A percentile compares a stretch with the other conserved stretches of the same genome.
These are phyloP conservation scores for Onychomys arenicola DNA, from an alignment of 2,797 vertebrate genomes.

Conservation along the genomic window DNA sequence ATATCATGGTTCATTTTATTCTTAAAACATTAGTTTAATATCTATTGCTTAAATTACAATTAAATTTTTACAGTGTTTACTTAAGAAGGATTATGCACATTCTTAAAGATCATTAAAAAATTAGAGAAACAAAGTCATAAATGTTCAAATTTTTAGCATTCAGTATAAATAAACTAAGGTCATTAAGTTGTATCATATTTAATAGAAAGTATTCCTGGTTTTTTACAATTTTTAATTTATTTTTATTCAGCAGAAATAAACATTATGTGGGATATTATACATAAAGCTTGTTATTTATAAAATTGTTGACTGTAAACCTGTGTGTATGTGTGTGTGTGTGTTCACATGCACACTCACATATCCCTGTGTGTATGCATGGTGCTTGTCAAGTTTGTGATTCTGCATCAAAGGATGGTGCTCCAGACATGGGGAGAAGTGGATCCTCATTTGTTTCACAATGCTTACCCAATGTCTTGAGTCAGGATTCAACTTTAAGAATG, in stretches of 20 bases:
- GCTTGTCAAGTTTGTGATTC: not conserved
- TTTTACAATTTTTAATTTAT: conserved; percentile 16
- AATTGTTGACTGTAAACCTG: not conserved
- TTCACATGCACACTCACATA: too few species aligned
- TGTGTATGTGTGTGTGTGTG: not conserved
- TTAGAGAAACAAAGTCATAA: conserved; percentile 42
- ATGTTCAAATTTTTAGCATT: conserved; percentile 50
- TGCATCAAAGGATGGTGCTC: not conserved
- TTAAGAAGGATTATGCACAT: not conserved
- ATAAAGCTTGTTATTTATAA: conserved; percentile 50
- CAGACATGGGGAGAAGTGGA: not conserved
- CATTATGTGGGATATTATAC: not conserved
- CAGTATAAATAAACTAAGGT: conserved; percentile 3
- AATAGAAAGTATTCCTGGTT: not conserved
- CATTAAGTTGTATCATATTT: conserved; percentile 44
- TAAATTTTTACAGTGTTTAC: conserved; percentile 41
- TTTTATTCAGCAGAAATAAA: conserved; percentile 42
- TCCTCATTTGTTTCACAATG: not conserved
- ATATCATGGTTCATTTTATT: conserved; percentile 49
- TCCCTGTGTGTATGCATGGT: not conserved
- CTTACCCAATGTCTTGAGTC: not conserved
- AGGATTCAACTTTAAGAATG: conserved; percentile 6
- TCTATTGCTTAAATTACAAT: not conserved
- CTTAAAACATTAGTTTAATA: conserved; percentile 59
- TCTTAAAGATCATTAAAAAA: conserved; percentile 10